These are phyloP conservation scores for Oncorhynchus kisutch DNA, from an alignment of 2,113 vertebrate species.

Conservation along the genomic window DNA sequence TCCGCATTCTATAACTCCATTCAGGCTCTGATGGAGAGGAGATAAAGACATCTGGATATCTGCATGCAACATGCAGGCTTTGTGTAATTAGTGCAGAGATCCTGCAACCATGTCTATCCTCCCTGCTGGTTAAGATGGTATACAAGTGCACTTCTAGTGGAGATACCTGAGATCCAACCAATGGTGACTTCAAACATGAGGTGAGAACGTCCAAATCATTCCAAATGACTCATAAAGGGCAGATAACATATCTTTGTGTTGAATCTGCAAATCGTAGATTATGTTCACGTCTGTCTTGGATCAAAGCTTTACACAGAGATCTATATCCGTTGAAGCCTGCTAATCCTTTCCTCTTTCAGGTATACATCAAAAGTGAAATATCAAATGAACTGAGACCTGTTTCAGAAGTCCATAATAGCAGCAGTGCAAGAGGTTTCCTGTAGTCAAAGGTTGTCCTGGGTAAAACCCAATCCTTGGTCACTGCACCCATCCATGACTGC, in stretches of 20 bases:
- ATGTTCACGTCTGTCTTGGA: constrained; percentile 6
- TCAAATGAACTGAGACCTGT: not conserved
- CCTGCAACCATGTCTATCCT: no score
- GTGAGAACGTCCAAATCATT: not conserved
- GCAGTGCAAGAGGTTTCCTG: not conserved
- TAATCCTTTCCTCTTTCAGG: not conserved
- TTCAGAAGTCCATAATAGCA: not conserved
- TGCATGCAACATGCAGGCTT: not conserved
- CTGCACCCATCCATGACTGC: not conserved
- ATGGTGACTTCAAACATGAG: no score
- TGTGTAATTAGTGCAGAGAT: no score
- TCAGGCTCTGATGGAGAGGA: not conserved
- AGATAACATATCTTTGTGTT: not conserved
- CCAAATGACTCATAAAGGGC: not conserved
- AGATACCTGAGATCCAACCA: no score
- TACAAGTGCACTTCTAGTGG: no score
- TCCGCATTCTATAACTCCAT: constrained; percentile 32
- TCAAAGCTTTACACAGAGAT: constrained; percentile 17
- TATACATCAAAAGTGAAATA: not conserved
- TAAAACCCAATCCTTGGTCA: not conserved
- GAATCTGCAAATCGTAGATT: not conserved
- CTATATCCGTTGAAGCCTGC: constrained; percentile 3
- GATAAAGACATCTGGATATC: not conserved
- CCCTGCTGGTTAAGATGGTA: no score
- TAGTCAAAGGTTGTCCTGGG: not conserved